A percentile compares a stretch with the other conserved stretches of the same genome.
These are phyloP conservation scores for Chionomys nivalis DNA, from an alignment of 2,113 vertebrate species.

Conservation along the genomic window DNA sequence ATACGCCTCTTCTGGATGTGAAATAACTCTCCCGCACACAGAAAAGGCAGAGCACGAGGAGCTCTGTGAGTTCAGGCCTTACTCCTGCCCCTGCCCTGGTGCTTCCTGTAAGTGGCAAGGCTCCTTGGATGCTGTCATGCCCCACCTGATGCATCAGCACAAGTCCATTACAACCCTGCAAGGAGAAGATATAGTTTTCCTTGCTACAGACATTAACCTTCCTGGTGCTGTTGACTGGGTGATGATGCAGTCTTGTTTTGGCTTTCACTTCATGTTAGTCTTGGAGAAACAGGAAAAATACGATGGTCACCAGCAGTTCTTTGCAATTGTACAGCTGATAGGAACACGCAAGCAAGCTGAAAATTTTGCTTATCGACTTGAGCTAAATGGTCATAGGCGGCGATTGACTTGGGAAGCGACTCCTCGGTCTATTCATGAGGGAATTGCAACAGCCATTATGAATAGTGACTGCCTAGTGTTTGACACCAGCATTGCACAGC, in stretches of 20 bases:
- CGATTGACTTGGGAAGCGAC: conserved; percentile 99
- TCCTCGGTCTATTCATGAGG: conserved; percentile 98
- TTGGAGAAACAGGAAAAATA: conserved; percentile 99
- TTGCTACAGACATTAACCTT: conserved; percentile 99
- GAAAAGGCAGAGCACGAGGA: conserved; percentile 99
- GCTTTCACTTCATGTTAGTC: conserved; percentile 99
- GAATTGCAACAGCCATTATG: conserved; percentile 99
- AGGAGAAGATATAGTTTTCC: conserved; percentile 99
- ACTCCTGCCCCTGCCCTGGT: conserved; percentile 97
- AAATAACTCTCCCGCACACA: conserved; percentile 98
- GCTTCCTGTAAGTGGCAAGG: conserved; percentile 99
- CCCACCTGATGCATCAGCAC: conserved; percentile 99
- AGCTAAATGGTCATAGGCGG: conserved; percentile 98
- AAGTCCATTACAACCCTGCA: conserved; percentile 99
- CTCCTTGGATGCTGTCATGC: conserved; percentile 98
- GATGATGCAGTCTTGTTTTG: conserved; percentile 99
- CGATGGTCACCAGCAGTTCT: conserved; percentile 99
- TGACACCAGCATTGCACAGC: conserved; percentile 99
- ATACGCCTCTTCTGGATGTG: conserved; percentile 98
- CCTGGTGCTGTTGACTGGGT: conserved; percentile 99
- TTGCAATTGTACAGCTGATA: conserved; percentile 99
- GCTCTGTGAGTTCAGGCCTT: conserved; percentile 98
- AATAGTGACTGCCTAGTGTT: conserved; percentile 99
- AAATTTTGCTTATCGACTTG: conserved; percentile 98
- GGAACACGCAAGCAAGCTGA: conserved; percentile 99